These are phyloP conservation scores for Chrysolina oricalcia DNA, from an alignment of 2,888 invertebrate species.

Conservation along the genomic window DNA sequence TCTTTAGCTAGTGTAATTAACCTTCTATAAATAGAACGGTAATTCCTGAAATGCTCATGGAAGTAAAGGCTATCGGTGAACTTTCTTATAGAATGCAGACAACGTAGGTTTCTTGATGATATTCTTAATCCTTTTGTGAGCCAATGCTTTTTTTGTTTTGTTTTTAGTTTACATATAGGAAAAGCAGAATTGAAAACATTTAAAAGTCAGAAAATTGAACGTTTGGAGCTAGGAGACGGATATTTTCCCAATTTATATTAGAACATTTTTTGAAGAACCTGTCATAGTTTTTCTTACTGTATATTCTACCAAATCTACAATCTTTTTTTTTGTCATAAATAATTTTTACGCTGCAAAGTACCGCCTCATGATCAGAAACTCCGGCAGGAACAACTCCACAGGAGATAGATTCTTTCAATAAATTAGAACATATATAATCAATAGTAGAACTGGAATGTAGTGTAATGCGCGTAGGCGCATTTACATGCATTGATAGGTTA, in stretches of 20 bases:
- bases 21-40: neutral
- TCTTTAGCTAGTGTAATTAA: neutral
- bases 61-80: neutral
- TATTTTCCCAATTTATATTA: neutral
- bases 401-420: neutral
- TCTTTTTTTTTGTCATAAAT: neutral
- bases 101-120: neutral
- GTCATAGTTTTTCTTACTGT: neutral
- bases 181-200: neutral
- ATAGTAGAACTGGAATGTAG: neutral
- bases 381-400: neutral
- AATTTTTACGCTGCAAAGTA: neutral
- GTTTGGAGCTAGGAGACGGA: neutral
- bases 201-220: neutral
- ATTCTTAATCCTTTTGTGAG: neutral
- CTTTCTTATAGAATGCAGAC: neutral
- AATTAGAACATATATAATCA: neutral
- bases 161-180: neutral
- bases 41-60: neutral
- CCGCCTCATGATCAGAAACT: neutral
- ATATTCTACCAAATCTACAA: neutral
- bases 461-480: neutral
- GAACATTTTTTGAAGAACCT: neutral
- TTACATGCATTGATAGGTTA: conserved; percentile 1
- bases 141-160: neutral